Base-by-base conservation (phyloP, 92 coral and sea anemone species). In the Micromussa lordhowensis region DNA sequence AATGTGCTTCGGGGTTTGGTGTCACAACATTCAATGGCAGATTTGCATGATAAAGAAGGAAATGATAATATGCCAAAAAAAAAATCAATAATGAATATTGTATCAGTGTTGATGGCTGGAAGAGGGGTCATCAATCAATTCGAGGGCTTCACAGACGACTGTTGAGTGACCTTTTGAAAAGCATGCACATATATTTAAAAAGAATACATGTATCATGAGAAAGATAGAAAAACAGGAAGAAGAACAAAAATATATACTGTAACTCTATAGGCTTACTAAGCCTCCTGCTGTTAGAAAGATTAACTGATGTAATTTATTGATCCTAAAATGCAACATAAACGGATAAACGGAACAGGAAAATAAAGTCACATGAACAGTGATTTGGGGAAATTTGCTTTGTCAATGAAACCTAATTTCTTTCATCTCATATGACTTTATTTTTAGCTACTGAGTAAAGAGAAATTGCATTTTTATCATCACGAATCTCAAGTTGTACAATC, bases 41-140 rank as follows among this genome's bases (percentile, higher is more conserved):
- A 73, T 83, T 70, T 83, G 63, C 87, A 83, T 83, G 49, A 71
- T 57, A 83, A 83, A 71, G 51, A 53, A 68, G 70, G 87, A 83
- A 71, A 71, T 28, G 78, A 35, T 17, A 1, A 0, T 49, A 66
- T 68, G 51, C 8, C 51, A 44, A 8, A 44, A 68, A 54, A 54
- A n/a, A 58, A n/a, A 4, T 48, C 21, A 75, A 78, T 31, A 7
- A 55, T 79, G 44, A 54, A 32, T 53, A 71, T 31, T 30, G 35
- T 18, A 30, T 71, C n/a, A 71, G 77, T 36, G n/a, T 26, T 34
- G 4, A 73, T 35, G 15, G 51, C 13, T 72, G 28, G 8, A 26
- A 64, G 16, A 26, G 70, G 32, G 14, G 18, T 26, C 71, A 26
- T 66, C 71, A 66, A 26, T 66, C 71, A 66, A 26, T 26, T 66